Percentiles rank a stretch among this genome's conserved stretches.
Conservation (phyloP, 2,888 invertebrate species). For the Chrysodeixis includens region DNA sequence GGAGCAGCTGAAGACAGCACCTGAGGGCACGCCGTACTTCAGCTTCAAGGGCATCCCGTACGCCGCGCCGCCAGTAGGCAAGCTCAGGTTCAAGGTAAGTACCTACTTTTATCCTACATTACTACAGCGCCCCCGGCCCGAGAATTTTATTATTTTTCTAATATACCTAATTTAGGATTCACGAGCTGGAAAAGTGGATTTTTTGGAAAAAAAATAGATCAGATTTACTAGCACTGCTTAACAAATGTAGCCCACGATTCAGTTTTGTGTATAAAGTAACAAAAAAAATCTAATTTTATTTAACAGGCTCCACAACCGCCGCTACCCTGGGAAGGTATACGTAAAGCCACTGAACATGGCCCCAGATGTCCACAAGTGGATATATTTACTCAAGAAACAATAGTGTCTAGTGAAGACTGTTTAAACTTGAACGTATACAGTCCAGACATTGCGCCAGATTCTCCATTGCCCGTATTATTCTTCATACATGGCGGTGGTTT, state of each 20-base stretch:
- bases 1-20: constrained; percentile 53
- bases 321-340: constrained; percentile 66
- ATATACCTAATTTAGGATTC: too few relatives aligned
- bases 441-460: constrained; percentile 53
- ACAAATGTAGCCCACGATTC: too few relatives aligned
- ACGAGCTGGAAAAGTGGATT: too few relatives aligned
- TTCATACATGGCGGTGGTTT: constrained; percentile 74
- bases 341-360: constrained; percentile 65
- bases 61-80: constrained; percentile 82
- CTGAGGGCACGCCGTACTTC: constrained; percentile 60
- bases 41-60: constrained; percentile 84
- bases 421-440: constrained; percentile 72
- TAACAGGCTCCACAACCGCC: constrained; percentile 69
- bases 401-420: constrained; percentile 70
- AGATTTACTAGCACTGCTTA: too few relatives aligned
- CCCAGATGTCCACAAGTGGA: constrained; percentile 65
- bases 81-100: constrained; percentile 82
- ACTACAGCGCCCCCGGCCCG: too few relatives aligned
- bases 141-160: too few relatives aligned
- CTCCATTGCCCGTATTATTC: constrained; percentile 69
- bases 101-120: neutral
- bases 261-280: too few relatives aligned
- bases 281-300: too few relatives aligned
- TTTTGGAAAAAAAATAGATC: too few relatives aligned
- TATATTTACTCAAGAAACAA: constrained; percentile 49